A percentile compares a stretch with the other conserved stretches of the same genome.
These are phyloP conservation scores for Tonatia bakeri DNA, from an alignment of 2,113 vertebrate genomes.

Conservation along the genomic window DNA sequence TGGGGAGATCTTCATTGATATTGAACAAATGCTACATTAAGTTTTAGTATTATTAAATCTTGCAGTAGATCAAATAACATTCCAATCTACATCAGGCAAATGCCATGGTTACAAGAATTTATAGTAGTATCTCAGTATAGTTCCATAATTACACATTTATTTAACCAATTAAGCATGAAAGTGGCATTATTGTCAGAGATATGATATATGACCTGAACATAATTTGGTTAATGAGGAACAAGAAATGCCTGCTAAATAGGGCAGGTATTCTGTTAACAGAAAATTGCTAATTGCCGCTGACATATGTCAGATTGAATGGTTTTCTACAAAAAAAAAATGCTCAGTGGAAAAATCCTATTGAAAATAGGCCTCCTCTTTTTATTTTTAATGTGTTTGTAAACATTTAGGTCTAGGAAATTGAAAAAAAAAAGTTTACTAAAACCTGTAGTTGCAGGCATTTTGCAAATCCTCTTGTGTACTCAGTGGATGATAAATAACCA, in stretches of 20 bases:
- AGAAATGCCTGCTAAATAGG: conserved; percentile 64
- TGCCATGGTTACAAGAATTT: conserved; percentile 23
- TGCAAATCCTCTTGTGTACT: conserved; percentile 15
- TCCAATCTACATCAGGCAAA: conserved; percentile 19
- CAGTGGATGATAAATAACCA: conserved; percentile 50
- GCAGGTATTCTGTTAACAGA: conserved; percentile 65
- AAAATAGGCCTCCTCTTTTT: not conserved
- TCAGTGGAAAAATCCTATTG: not conserved
- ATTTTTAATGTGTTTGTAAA: conserved; percentile 43
- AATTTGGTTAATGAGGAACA: conserved; percentile 78
- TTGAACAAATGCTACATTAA: conserved; percentile 29
- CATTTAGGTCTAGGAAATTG: not conserved
- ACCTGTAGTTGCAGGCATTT: not conserved
- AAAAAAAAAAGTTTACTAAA: not conserved
- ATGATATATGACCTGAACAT: conserved; percentile 74
- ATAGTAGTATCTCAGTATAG: conserved; percentile 49
- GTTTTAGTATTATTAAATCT: conserved; percentile 39
- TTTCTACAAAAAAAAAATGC: not conserved
- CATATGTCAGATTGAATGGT: conserved; percentile 41
- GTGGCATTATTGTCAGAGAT: conserved; percentile 70
- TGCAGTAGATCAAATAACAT: not conserved
- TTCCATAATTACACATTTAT: conserved; percentile 76
- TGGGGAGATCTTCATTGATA: not conserved
- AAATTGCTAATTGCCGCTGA: conserved; percentile 65
- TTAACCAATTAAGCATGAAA: conserved; percentile 80